phyloP scores from a whole-genome alignment of 1,140 invertebrate genomes.

The Drosophila rhopaloa region DNA sequence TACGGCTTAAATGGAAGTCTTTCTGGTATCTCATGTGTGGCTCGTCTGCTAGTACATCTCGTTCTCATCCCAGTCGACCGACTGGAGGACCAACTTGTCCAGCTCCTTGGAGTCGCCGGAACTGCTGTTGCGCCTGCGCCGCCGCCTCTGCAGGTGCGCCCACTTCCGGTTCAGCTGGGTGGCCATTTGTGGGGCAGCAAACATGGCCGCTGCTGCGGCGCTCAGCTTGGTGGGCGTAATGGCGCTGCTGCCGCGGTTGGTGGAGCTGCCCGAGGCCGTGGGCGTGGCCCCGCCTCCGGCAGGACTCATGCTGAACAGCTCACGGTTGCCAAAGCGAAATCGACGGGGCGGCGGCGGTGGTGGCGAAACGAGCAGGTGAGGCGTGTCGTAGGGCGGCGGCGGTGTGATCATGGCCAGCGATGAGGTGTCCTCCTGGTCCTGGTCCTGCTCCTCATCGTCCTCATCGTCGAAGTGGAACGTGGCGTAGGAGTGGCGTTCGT shows the following conservation, averaged over 20 bases:
- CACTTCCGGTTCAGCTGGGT: conserved; percentile 78
- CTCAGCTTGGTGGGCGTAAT: conserved; percentile 80
- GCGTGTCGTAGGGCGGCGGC: conserved; percentile 79
- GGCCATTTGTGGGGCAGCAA: conserved; percentile 76
- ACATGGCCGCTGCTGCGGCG: conserved; percentile 75
- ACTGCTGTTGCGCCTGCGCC: conserved; percentile 80
- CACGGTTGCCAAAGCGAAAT: conserved; percentile 77
- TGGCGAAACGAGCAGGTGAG: conserved; percentile 34
- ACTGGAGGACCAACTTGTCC: conserved; percentile 82
- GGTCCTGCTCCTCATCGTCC: conserved; percentile 30
- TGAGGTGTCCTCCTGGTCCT: conserved; percentile 67
- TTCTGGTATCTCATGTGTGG: background rate
- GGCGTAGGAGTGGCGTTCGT: conserved; percentile 61
- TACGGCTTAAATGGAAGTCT: background rate
- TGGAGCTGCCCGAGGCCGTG: conserved; percentile 33
- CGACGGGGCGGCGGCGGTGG: conserved; percentile 68
- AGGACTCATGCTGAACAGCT: conserved; percentile 78
- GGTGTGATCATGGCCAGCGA: conserved; percentile 82
- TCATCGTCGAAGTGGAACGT: conserved; percentile 39
- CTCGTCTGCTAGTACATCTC: conserved; percentile 73
- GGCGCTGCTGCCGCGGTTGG: conserved; percentile 45
- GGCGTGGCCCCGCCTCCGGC: conserved; percentile 46
- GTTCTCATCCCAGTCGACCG: conserved; percentile 84
- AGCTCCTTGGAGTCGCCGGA: conserved; percentile 82
- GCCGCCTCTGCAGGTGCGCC: conserved; percentile 72